Percentiles rank a stretch among this genome's conserved stretches.
Conservation (phyloP, 1,140 invertebrate species). For the Heliconius eleuchia region DNA sequence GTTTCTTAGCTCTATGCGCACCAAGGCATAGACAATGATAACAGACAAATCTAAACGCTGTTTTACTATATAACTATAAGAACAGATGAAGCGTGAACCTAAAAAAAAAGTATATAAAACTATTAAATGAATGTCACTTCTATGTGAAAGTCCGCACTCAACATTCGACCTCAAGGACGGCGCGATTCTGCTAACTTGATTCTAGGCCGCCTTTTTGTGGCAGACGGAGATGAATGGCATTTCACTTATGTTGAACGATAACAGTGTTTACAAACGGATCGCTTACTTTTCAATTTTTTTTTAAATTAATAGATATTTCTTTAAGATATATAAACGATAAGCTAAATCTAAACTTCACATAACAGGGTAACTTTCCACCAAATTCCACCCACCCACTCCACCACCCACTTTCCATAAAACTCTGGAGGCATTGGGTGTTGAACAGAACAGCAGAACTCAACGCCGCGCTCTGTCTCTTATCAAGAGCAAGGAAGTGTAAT, state of each 20-base stretch:
- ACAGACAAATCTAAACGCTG: too few species aligned
- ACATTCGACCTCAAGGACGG: conserved; percentile 70
- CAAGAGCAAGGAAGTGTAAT: too few species aligned
- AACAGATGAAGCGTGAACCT: neutral
- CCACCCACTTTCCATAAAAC: too few species aligned
- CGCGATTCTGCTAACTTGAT: conserved; percentile 66
- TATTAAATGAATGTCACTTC: neutral
- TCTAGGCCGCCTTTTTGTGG: conserved; percentile 65
- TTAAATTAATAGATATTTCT: neutral
- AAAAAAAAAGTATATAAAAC: neutral
- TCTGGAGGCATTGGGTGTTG: too few species aligned
- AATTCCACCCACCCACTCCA: too few species aligned
- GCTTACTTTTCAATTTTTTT: neutral
- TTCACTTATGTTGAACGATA: conserved; percentile 30
- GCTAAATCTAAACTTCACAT: too few species aligned
- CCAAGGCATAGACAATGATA: too few species aligned
- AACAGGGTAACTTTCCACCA: too few species aligned
- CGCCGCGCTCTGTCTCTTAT: too few species aligned
- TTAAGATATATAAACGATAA: neutral
- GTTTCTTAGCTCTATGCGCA: too few species aligned
- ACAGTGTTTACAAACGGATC: conserved; percentile 26
- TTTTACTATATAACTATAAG: too few species aligned
- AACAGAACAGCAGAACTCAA: too few species aligned
- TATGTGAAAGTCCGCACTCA: conserved; percentile 28
- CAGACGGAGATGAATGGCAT: conserved; percentile 55